phyloP scores from a whole-genome alignment of 2,888 invertebrate species.

The Mongoloraphidia duomilia region DNA sequence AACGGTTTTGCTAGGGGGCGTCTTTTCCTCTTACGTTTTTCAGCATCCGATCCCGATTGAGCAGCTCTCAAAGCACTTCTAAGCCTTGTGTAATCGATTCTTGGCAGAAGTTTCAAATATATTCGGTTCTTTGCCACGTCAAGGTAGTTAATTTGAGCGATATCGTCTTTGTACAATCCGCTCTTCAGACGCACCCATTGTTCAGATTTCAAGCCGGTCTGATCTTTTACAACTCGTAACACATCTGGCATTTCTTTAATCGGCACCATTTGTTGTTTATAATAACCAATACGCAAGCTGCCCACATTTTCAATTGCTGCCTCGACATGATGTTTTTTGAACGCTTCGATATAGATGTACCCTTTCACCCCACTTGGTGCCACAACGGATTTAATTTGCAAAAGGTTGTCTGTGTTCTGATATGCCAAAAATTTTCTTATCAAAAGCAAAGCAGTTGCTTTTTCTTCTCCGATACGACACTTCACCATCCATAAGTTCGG shows the following conservation, averaged over 20 bases:
- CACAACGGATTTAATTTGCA: conserved; percentile 92
- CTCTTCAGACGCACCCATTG: conserved; percentile 97
- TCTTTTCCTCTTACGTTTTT: conserved; percentile 79
- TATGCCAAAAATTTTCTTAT: conserved; percentile 96
- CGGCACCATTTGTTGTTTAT: conserved; percentile 96
- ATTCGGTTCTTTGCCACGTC: conserved; percentile 95
- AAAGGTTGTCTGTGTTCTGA: conserved; percentile 64
- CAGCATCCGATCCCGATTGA: conserved; percentile 64
- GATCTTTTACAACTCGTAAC: conserved; percentile 89
- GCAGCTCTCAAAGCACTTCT: conserved; percentile 83
- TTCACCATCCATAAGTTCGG: conserved; percentile 99
- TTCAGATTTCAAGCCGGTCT: conserved; percentile 81
- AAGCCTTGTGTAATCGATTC: conserved; percentile 89
- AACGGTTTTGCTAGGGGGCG: conserved; percentile 87
- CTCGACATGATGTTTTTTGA: conserved; percentile 96
- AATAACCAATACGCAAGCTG: conserved; percentile 79
- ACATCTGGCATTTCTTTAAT: conserved; percentile 99
- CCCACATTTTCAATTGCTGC: conserved; percentile 87
- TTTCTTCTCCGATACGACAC: conserved; percentile 95
- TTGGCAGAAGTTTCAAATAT: conserved; percentile 85
- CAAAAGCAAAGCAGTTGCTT: conserved; percentile 74
- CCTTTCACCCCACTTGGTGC: conserved; percentile 97
- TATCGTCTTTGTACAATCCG: conserved; percentile 81
- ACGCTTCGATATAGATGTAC: conserved; percentile 96
- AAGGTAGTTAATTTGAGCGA: conserved; percentile 97